phyloP scores from a whole-genome alignment of 2,113 vertebrate species.

The Heterocephalus glaber region DNA sequence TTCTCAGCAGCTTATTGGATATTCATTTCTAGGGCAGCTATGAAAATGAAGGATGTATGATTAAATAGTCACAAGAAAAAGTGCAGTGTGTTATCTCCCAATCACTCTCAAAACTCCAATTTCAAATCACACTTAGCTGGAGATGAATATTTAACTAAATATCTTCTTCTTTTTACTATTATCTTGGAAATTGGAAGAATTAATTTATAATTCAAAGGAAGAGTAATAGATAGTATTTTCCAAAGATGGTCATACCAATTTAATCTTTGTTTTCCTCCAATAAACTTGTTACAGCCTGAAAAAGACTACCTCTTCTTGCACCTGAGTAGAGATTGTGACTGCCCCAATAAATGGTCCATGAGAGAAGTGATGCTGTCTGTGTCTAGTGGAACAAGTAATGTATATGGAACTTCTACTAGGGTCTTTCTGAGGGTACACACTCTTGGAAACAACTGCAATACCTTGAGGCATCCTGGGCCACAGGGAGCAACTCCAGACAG shows the following conservation, averaged over 20 bases:
- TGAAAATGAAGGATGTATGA: background rate
- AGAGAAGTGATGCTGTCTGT: too few species aligned
- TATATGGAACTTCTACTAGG: too few species aligned
- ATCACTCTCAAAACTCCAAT: background rate
- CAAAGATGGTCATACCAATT: too few species aligned
- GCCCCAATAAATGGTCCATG: too few species aligned
- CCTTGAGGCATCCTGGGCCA: background rate
- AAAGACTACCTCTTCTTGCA: too few species aligned
- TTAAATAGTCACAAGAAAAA: background rate
- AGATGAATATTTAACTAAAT: background rate
- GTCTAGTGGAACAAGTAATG: too few species aligned
- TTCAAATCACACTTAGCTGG: background rate
- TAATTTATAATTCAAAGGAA: too few species aligned
- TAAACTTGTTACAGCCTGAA: too few species aligned
- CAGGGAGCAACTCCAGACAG: background rate
- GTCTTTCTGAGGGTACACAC: background rate
- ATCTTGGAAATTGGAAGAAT: background rate
- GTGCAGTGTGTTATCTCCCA: background rate
- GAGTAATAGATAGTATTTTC: too few species aligned
- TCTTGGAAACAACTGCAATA: background rate
- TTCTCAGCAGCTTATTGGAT: background rate
- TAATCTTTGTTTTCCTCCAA: too few species aligned
- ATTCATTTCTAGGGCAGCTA: background rate
- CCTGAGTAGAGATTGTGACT: too few species aligned
- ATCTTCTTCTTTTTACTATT: background rate